Conservation (phyloP, 2,888 invertebrate genomes). For the Mycalesis mineus region DNA sequence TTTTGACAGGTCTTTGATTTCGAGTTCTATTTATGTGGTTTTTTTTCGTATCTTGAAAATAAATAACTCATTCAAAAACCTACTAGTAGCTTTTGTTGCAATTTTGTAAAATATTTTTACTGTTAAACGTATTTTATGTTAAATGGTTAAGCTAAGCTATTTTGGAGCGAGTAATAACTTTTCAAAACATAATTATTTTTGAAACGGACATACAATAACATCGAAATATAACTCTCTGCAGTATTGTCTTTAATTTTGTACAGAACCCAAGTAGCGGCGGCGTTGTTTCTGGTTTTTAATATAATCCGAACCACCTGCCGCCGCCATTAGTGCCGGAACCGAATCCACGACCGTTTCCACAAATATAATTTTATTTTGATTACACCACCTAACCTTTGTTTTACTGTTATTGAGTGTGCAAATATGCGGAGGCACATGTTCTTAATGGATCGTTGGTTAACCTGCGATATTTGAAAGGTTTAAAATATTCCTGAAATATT, state of each 20-base stretch:
- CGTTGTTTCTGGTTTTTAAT: conserved; percentile 16
- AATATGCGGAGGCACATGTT: conserved; percentile 3
- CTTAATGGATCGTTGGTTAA: background rate
- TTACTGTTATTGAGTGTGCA: conserved; percentile 33
- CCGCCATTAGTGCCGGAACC: conserved; percentile 23
- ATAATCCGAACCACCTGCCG: conserved; percentile 19
- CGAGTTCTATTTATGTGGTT: too few species aligned
- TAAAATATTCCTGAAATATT: background rate
- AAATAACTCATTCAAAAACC: too few species aligned
- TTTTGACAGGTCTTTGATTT: too few species aligned
- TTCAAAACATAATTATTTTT: too few species aligned
- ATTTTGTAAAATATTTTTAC: too few species aligned
- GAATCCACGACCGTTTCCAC: conserved; percentile 55
- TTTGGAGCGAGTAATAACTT: too few species aligned
- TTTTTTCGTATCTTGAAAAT: too few species aligned
- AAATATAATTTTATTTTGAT: conserved; percentile 49
- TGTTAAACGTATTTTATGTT: too few species aligned
- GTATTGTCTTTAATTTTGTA: background rate
- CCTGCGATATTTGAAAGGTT: background rate
- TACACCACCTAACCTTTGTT: conserved; percentile 38
- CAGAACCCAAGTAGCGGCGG: background rate
- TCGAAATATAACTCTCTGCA: background rate
- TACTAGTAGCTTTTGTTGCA: too few species aligned
- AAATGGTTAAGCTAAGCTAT: too few species aligned
- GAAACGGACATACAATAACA: too few species aligned